A percentile compares a stretch with the other conserved stretches of the same genome.
Conservation (phyloP, 2,797 vertebrate genomes). For the Oreortyx pictus region DNA sequence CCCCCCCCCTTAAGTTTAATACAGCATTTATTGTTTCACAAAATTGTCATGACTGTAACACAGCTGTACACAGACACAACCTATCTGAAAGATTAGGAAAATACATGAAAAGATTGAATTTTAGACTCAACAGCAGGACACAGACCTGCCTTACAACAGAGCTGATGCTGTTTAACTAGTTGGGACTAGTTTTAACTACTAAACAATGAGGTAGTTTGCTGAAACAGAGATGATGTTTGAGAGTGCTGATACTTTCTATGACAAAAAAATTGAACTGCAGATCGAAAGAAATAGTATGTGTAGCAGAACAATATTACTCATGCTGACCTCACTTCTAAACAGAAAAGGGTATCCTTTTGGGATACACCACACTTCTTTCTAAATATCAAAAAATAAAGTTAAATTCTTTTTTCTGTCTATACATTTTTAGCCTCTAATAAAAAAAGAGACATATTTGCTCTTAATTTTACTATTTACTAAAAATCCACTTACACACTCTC, state of each 20-base stretch:
- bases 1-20: not conserved
- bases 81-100: too few relatives aligned
- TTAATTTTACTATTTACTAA: not conserved
- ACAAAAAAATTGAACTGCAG: not conserved
- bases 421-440: not conserved
- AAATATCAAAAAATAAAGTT: not conserved
- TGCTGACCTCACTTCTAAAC: not conserved
- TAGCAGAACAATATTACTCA: not conserved
- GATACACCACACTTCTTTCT: not conserved
- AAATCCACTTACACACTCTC: not conserved
- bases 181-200: not conserved
- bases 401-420: not conserved
- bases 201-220: not conserved
- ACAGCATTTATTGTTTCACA: not conserved
- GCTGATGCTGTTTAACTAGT: not conserved
- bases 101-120: not conserved
- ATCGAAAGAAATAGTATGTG: not conserved
- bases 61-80: not conserved
- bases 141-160: not conserved
- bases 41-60: not conserved
- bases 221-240: not conserved
- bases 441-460: not conserved
- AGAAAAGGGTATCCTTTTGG: not conserved
- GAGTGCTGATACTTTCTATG: not conserved
- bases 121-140: not conserved